Base-by-base conservation (phyloP, 2,113 vertebrate species). In the Echinops telfairi region DNA sequence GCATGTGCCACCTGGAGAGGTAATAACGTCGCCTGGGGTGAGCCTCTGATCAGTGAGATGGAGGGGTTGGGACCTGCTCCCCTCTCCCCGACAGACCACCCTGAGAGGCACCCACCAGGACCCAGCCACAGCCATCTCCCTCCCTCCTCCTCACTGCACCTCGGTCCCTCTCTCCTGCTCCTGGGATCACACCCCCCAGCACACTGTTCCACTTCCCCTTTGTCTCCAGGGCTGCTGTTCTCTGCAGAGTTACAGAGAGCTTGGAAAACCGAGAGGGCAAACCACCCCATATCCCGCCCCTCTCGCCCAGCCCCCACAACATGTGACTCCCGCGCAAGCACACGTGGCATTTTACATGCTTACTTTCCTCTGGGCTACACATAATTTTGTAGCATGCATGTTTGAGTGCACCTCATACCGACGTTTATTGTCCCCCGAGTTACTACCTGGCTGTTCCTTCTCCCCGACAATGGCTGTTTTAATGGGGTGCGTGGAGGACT, bases 1-100 rank as follows among this genome's bases (percentile, higher is more conserved):
- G 3, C n/a, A 23, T 70, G 15, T 1, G 23, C 43, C 73, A 66
- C 27, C 4, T n/a, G 0, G 33, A 60, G 64, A 31, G 58, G 29
- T 20, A n/a, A 40, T 7, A 40, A 38, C 0, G 0, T 12, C 31
- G 70, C 57, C 33, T 0, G 47, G 0, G 11, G 4, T 16, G 16
- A 66, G 66, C 22, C 40, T 81, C 19, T 6, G 7, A 27, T 25
- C 17, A 58, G n/a, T 19, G 31, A 29, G 23, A 78, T 62, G 20
- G 66, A 58, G 82, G 81, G 25, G 31, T 29, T 19, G 33, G 40
- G 19, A 6, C 68, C 10, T 10, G 27, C 27, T n/a, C 5, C 64
- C 47, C 10, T 9, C 17, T n/a, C 31, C 38, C 33, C 9, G 23
- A n/a, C 15, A 86, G 75, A 60, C 17, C 38, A 31, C 17, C 62